Evolutionary conservation across 2,113 vertebrate species (phyloP), one percentile per base, ranked within the genome.

Genomic region (Pycnonotus jocosus): DNA sequence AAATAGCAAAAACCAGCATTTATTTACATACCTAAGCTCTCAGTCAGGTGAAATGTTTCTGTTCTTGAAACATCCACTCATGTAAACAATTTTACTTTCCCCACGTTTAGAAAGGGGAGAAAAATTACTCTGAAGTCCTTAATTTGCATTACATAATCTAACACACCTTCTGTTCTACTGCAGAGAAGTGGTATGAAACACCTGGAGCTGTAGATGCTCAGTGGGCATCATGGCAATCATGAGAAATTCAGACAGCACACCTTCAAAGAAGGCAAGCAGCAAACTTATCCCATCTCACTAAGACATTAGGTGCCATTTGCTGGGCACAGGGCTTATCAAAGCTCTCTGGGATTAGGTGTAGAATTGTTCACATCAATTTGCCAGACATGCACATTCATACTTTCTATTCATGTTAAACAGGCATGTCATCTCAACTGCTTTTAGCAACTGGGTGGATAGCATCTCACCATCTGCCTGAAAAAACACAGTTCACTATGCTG

Each of bases 1-100:
- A 88, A 89, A 97, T 9, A 91, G 68, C 78, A 93, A 97, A 61
- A 89, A 50, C 1, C 86, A 93, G 35, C 27, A 78, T 72, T 92
- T 72, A 87, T 37, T 83, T 54, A 91, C 58, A 74, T 53, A 90
- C 73, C 92, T 94, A 81, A 94, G 38, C 54, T 90, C 80, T 87
- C 85, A 95, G 76, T 60, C 82, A 92, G 57, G 47, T 68, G 58
- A 78, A 86, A 81, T 68, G 54, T 48, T 95, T 93, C 94, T 94
- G 90, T 47, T 77, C 92, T 94, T 82, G 74, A 94, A 96, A 92
- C 57, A 92, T 11, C 88, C 33, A 79, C 53, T 89, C 50, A 86
- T 56, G 33, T 70, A 77, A 87, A 58, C 66, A 83, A 91, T 95
- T 94, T 92, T 94, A 94, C 79, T 92, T 92, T 94, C 71, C 89